Percentiles rank a stretch among this genome's conserved stretches.
Evolutionary conservation across 2,888 invertebrate species (phyloP).

Genomic region (Pristionchus mayeri): DNA sequence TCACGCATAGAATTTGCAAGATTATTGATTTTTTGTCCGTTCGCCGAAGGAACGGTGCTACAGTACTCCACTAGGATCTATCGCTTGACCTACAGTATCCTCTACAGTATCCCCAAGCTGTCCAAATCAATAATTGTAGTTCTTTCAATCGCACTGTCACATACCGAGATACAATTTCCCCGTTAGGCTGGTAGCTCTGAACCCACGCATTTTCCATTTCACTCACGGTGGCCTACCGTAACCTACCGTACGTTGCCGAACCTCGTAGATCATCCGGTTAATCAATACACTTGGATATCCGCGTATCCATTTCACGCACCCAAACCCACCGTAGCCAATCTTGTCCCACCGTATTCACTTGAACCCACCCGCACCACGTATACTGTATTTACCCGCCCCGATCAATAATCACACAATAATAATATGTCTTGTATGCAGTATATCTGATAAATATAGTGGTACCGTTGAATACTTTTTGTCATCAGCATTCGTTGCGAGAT

Average conservation of each 20-base stretch:
- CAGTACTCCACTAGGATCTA: background rate
- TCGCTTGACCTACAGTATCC: background rate
- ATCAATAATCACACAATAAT: conserved; percentile 33
- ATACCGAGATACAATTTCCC: conserved; percentile 9
- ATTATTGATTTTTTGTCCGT: conserved; percentile 2
- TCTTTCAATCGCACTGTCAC: conserved; percentile 43
- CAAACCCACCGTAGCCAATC: conserved; percentile 38
- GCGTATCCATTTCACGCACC: background rate
- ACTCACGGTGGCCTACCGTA: background rate
- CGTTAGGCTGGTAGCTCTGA: conserved; percentile 36
- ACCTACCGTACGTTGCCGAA: background rate
- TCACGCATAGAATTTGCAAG: conserved; percentile 34
- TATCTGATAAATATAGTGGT: conserved; percentile 20
- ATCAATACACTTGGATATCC: conserved; percentile 5
- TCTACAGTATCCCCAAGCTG: background rate
- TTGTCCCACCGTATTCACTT: conserved; percentile 40
- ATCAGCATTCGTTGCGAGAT: too few species aligned
- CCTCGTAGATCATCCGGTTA: conserved; percentile 42
- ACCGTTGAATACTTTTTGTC: too few species aligned
- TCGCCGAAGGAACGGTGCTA: conserved; percentile 35
- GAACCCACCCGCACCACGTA: background rate
- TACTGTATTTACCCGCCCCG: background rate
- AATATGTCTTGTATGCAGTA: background rate
- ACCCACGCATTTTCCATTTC: conserved; percentile 29
- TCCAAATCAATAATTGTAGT: background rate